Base-by-base conservation (phyloP, 92 coral and sea anemone species). In the Epizoanthus rinbou region DNA sequence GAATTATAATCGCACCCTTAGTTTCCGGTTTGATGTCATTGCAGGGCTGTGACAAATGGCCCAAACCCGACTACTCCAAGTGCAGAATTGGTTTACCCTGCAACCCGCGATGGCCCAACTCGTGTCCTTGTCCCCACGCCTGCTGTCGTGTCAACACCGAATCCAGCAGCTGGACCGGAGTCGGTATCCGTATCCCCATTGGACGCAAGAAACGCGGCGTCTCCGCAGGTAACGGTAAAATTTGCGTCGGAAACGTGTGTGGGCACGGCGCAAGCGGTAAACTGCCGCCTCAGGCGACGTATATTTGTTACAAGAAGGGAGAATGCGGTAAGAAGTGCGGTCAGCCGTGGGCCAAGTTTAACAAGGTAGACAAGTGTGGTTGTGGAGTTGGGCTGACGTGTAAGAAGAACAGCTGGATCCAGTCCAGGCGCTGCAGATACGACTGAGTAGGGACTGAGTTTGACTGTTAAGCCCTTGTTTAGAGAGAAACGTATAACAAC, bases 391-490 rank as follows among this genome's bases (percentile, higher is more conserved):
- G 80, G 13, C 64, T 74, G 63, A 74, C 50, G n/a, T 74, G 80
- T 25, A 74, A 28, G 64, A 74, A 74, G 80, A 56, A 74, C 45
- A 74, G 80, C 4, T 74, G 80, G 80, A 23, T 28, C 50, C 80
- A 74, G 80, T 74, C 80, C 80, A 62, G 80, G 14, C 80, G 80
- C 57, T 74, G 80, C 52, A 74, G 80, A 74, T 74, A 74, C 24
- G 80, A 74, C 47, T 74, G 65, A 74, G 57, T 10, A 1, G 54
- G 54, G 54, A 50, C 54, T 50, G 3, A 13, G 16, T 50, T 11
- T 50, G 54, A 50, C 54, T 50, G 54, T 50, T 47, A 1, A 50
- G 54, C 8, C 15, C 54, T 8, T 9, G 54, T 8, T 47, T 47
- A 5, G 14, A 47, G 7, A 47, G 14, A 47, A 47, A 11, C 54